Base-by-base conservation (phyloP, 37 sponge, comb jelly and placozoan genomes). In the Oopsacas minuta region DNA sequence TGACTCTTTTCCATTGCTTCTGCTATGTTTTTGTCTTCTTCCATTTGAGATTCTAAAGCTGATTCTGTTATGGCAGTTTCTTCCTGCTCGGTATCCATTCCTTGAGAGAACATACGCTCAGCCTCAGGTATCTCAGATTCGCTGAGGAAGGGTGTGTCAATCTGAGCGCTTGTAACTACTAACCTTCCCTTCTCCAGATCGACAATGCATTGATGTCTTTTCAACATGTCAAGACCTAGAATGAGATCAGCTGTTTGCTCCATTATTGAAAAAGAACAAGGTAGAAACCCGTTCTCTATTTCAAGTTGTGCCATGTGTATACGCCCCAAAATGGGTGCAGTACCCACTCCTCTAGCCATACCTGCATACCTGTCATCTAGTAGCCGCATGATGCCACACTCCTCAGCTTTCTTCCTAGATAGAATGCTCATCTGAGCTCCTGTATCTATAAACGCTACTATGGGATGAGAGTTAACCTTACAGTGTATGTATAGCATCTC, bases 221-320 rank as follows among this genome's bases (percentile, higher is more conserved):
- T 91, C 37, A 97, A 83, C 98, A 94, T 97, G 85, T 97, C 98
- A 84, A 97, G 82, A 3, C 98, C 98, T 0, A 97, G 87, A 0
- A 97, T 83, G 84, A 97, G 86, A 51, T 97, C 98, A 86, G 92
- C 91, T 0, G 89, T 32, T 85, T 92, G 93, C 84, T 97, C 87
- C 84, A 97, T 84, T 0, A 97, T 89, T 42, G 85, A 86, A 84
- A 97, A 97, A 22, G 98, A 92, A 25, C 91, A 92, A 0, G 95
- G 87, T 37, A 97, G 85, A 52, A 90, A 91, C 35, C 90, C 93
- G 5, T 85, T 52, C 0, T 90, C 98, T 22, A 97, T 92, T 83
- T 97, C 93, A 0, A 97, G 38, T 53, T 91, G 92, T 0, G 92
- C 87, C 83, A 97, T 52, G 82, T 97, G 98, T 17, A 97, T 88